Conservation (phyloP, 2,113 vertebrate genomes). For the Upupa epops region DNA sequence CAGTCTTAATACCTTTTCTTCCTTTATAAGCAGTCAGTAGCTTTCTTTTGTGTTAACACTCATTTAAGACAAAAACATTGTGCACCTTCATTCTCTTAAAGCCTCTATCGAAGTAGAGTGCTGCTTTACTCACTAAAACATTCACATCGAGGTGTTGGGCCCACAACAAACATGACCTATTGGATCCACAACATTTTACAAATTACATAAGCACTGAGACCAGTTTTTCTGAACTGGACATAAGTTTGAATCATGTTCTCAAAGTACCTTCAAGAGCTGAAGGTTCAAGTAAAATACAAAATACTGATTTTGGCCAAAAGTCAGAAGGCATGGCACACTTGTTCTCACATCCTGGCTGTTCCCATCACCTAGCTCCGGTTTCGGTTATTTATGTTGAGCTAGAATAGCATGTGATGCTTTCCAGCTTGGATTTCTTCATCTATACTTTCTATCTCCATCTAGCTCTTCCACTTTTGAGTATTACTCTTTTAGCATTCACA, state of each 20-base stretch:
- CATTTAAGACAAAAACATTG: not conserved
- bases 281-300: not conserved
- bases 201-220: not conserved
- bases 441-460: not conserved
- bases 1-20: not conserved
- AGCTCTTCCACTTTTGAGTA: not conserved
- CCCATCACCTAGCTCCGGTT: not conserved
- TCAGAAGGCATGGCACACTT: not conserved
- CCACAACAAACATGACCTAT: not conserved
- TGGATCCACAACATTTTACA: not conserved
- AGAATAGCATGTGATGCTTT: not conserved
- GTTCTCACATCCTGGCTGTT: not conserved
- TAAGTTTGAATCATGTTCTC: not conserved
- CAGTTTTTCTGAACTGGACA: not conserved
- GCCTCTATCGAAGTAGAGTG: not conserved
- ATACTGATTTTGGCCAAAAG: not conserved
- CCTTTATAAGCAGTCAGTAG: not conserved
- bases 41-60: not conserved
- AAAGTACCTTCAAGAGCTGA: not conserved
- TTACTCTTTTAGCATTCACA: not conserved
- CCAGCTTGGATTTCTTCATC: not conserved
- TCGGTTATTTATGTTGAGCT: not conserved
- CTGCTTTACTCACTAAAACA: not conserved
- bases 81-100: not conserved
- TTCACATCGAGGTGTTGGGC: not conserved